Base-by-base conservation (phyloP, 2,888 invertebrate species). In the Clivina fossor region DNA sequence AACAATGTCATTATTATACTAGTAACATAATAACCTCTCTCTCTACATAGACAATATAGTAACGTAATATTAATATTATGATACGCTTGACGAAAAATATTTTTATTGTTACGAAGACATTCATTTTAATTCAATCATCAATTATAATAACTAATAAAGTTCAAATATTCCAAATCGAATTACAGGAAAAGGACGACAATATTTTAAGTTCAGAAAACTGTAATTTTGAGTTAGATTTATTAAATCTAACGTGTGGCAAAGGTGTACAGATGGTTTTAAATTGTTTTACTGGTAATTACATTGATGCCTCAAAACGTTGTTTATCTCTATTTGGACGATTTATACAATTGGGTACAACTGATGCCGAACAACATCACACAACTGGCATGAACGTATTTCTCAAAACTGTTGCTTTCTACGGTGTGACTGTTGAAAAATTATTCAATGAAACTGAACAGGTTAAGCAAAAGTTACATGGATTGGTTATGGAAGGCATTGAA, bases 261-360 rank as follows among this genome's bases (percentile, higher is more conserved):
- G 95, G 96, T 33, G 96, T 96, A 0, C 90, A 98, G 66, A 77
- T 96, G 51, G 89, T 97, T 20, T 74, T 93, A 8, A 98, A 98
- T 72, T 93, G 93, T 0, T 75, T 97, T 33, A 84, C 95, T 1
- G 95, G 93, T 64, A 93, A 93, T 38, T 91, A 95, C 69, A 77
- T 97, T 1, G 80, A 84, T 67, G 87, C 83, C 0, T 83, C 85
- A 0, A 71, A 84, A 0, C 75, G 82, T 2, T 86, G 85, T 61
- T 70, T 85, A 13, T 81, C 77, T 0, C 64, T 68, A 4, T 76
- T 77, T 8, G 85, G 93, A 7, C 77, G 86, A 58, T 91, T 93
- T 70, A 72, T 93, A 40, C 92, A 93, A 74, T 88, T 93, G 56
- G 92, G 93, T 33, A 92, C 91, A 73, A 86, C 84, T 65, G 92